phyloP scores from a whole-genome alignment of 2,797 vertebrate species.

The Poecilia wingei region DNA sequence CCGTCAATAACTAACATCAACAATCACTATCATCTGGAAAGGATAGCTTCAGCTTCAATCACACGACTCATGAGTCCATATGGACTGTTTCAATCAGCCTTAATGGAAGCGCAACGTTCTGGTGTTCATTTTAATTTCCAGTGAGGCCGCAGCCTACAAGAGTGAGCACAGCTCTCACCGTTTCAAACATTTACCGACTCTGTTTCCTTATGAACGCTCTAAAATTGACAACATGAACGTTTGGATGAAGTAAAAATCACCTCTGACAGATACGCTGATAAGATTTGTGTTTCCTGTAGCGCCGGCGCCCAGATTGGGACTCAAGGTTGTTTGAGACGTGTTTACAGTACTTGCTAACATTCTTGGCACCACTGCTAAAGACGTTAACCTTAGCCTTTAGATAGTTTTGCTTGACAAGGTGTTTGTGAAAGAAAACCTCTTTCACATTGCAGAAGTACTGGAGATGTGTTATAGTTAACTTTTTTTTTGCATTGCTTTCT shows the following conservation, averaged over 20 bases:
- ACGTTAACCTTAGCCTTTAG: background rate
- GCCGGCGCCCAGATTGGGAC: background rate
- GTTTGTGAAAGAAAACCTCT: no score
- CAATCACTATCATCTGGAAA: background rate
- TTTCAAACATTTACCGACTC: background rate
- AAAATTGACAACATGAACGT: background rate
- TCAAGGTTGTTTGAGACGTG: background rate
- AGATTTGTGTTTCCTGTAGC: background rate
- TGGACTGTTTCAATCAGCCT: background rate
- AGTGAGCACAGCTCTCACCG: no score
- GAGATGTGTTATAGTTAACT: background rate
- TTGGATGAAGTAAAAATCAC: background rate
- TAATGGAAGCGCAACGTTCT: background rate
- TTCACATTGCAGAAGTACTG: background rate
- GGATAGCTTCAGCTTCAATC: background rate
- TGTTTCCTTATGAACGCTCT: background rate
- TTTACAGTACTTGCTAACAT: background rate
- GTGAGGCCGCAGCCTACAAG: background rate
- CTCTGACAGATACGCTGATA: background rate
- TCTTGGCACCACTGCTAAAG: background rate
- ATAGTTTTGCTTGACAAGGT: no score
- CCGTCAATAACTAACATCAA: background rate
- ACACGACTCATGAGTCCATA: background rate
- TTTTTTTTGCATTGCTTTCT: background rate
- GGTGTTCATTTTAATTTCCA: background rate